Base-by-base conservation (phyloP, 2,888 invertebrate species). In the Rhopalosiphum nymphaeae region DNA sequence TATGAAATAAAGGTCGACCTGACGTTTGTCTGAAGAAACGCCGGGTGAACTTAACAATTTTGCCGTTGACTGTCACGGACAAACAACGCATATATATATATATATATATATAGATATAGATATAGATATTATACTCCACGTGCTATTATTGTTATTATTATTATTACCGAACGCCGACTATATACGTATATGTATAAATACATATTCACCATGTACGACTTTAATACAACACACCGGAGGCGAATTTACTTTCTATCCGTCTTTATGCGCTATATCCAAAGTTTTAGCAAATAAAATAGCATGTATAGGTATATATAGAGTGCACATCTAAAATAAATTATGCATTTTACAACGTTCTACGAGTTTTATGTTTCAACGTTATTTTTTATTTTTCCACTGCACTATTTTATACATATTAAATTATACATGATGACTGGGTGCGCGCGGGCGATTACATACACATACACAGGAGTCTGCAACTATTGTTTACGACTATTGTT, bases 191-290 rank as follows among this genome's bases (percentile, higher is more conserved):
- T 67, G 26, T 61, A 61, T 36, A 53, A 56, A 53, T n/a, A 36
- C 44, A 78, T 29, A 85, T 29, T 44, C 29, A 53, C n/a, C 9
- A 53, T 53, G 53, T 53, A 61, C 78, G 78, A 78, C 78, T 78
- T 78, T 78, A 78, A 78, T 78, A 78, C 78, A 78, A 78, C 78
- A 85, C 53, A 67, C 90, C 67, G 49, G 67, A 91, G 67, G 90
- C 84, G 42, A 84, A 91, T 90, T 90, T 90, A 90, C 90, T 67
- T 90, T 90, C 91, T 91, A 46, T 90, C 78, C 78, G 91, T 91
- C 86, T 91, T 86, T 57, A 86, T 46, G 44, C 16, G 78, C 78
- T 42, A 7, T 46, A 29, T 46, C 11, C 44, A 44, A 85, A 44
- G 85, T 91, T 44, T 85, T 91, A 85, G n/a, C 91, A 44, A 91